Percentiles rank a stretch among this genome's conserved stretches.
These are phyloP conservation scores for Synanthedon tipuliformis DNA, from an alignment of 2,888 invertebrate genomes.

Conservation along the genomic window DNA sequence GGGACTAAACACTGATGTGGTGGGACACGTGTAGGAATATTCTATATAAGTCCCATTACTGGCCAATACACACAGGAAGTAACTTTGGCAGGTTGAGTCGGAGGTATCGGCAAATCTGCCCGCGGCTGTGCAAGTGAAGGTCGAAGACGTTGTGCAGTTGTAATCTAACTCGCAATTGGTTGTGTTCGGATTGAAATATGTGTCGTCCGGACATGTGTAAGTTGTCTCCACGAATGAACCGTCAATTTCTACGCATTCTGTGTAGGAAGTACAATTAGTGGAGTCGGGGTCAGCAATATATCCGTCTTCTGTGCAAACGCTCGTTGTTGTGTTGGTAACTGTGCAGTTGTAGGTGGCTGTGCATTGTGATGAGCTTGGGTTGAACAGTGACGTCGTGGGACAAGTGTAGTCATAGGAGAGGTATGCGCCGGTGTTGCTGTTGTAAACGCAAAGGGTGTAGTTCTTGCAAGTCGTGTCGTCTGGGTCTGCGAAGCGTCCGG, in stretches of 20 bases:
- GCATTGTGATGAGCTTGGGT: constrained; percentile 34
- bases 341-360: constrained; percentile 42
- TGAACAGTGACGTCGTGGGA: constrained; percentile 48
- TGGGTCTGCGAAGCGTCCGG: constrained; percentile 44
- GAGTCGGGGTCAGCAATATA: constrained; percentile 35
- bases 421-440: constrained; percentile 21
- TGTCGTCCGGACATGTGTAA: constrained; percentile 32
- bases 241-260: constrained; percentile 38
- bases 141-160: constrained; percentile 19
- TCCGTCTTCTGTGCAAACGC: constrained; percentile 39
- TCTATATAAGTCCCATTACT: constrained; percentile 27
- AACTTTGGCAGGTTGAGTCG: constrained; percentile 47
- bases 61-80: constrained; percentile 41
- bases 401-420: constrained; percentile 46
- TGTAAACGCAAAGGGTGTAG: constrained; percentile 46
- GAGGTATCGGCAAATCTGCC: constrained; percentile 48
- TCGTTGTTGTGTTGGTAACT: constrained; percentile 16
- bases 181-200: constrained; percentile 39
- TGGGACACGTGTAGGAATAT: constrained; percentile 49
- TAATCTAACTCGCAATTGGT: constrained; percentile 44
- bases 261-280: constrained; percentile 39
- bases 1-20: constrained; percentile 50
- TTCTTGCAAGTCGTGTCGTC: constrained; percentile 47
- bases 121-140: constrained; percentile 37
- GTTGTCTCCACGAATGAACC: constrained; percentile 31